phyloP scores from a whole-genome alignment of 2,888 invertebrate genomes.

The Lithosia quadra region DNA sequence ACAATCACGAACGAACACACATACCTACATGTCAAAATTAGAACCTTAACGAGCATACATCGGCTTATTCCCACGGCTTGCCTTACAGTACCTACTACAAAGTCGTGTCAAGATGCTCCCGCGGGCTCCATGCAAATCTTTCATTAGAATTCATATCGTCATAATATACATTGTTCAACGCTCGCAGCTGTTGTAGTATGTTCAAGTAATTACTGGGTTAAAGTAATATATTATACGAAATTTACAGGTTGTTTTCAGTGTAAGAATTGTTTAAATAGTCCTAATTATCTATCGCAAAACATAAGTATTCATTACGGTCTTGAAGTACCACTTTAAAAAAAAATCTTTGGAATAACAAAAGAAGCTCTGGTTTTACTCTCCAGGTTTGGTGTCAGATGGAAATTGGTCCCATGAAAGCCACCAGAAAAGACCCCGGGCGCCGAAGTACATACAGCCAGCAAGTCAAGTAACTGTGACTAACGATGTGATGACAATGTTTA shows the following conservation, averaged over 20 bases:
- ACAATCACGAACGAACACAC: not conserved
- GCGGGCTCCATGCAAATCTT: conserved; percentile 44
- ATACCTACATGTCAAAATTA: not conserved
- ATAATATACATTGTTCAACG: conserved; percentile 14
- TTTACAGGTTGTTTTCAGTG: not conserved
- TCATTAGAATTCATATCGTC: conserved; percentile 45
- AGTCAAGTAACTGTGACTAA: no score
- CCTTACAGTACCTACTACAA: conserved; percentile 32
- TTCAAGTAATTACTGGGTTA: conserved; percentile 2
- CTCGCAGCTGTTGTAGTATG: conserved; percentile 3
- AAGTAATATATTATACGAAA: not conserved
- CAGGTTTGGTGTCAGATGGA: no score
- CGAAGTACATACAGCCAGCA: no score
- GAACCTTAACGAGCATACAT: conserved; percentile 7
- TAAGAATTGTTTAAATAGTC: not conserved
- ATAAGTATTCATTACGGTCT: no score
- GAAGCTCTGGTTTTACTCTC: no score
- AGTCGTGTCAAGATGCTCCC: conserved; percentile 27
- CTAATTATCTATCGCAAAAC: no score
- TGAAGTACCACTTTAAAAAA: no score
- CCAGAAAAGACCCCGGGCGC: no score
- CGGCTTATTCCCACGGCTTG: conserved; percentile 26
- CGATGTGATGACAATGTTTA: no score
- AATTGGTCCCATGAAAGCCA: no score
- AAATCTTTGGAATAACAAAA: no score